These are phyloP conservation scores for Thalpophila matura DNA, from an alignment of 2,888 invertebrate species.

Conservation along the genomic window DNA sequence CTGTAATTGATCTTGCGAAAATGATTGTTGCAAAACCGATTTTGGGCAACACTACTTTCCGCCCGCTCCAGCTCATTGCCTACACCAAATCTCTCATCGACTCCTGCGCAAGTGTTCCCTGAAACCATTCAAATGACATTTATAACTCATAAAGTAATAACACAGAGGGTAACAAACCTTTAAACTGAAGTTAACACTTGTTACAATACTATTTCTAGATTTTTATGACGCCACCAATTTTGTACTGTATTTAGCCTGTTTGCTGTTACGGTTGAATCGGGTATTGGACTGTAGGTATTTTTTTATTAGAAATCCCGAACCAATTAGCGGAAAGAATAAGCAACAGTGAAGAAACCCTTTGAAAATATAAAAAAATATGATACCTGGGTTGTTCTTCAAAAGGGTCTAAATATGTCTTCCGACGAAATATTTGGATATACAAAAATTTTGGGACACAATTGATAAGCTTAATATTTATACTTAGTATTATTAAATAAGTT, in stretches of 20 bases:
- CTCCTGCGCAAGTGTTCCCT: conserved; percentile 52
- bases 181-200: conserved; percentile 48
- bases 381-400: too few species aligned
- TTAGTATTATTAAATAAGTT: too few species aligned
- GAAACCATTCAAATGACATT: conserved; percentile 51
- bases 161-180: conserved; percentile 59
- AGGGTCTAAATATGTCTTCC: too few species aligned
- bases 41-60: not conserved
- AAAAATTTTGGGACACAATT: too few species aligned
- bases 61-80: conserved; percentile 1
- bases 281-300: not conserved
- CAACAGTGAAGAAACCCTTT: too few species aligned
- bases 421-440: too few species aligned
- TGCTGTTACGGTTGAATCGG: too few species aligned
- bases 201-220: conserved; percentile 50
- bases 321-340: too few species aligned
- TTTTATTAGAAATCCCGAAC: too few species aligned
- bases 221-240: conserved; percentile 35
- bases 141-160: conserved; percentile 43
- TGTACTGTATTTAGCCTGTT: too few species aligned
- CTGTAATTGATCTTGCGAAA: not conserved
- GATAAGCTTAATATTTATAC: too few species aligned
- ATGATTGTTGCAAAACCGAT: not conserved
- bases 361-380: too few species aligned
- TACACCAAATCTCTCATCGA: conserved; percentile 15